These are phyloP conservation scores for Diorhabda sublineata DNA, from an alignment of 1,140 invertebrate genomes.

Conservation along the genomic window DNA sequence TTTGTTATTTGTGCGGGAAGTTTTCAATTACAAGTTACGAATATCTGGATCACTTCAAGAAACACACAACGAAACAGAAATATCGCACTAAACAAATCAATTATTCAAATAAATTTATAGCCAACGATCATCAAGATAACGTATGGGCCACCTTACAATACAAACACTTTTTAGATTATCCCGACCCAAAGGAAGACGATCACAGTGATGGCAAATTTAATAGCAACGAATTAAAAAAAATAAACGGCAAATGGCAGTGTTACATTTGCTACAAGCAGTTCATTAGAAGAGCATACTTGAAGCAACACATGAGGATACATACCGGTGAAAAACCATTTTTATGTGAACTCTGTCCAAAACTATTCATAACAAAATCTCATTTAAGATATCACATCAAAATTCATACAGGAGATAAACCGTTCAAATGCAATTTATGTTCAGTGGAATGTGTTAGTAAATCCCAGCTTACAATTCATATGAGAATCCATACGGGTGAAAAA, in stretches of 20 bases:
- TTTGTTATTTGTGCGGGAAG: background rate
- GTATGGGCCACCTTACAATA: background rate
- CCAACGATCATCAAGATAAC: background rate
- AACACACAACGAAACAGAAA: background rate
- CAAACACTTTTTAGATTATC: background rate
- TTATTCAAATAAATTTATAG: background rate
- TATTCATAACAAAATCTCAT: background rate
- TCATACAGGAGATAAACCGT: slow-evolving; percentile 17
- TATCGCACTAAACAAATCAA: background rate
- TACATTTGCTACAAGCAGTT: slow-evolving; percentile 4
- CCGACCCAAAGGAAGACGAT: background rate
- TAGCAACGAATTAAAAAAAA: background rate
- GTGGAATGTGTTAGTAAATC: background rate
- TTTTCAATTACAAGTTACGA: background rate
- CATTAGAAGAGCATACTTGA: slow-evolving; percentile 38
- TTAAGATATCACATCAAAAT: slow-evolving; percentile 4
- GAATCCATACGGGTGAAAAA: slow-evolving; percentile 49
- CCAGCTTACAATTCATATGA: slow-evolving; percentile 11
- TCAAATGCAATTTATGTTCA: slow-evolving; percentile 10
- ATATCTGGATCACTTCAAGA: background rate
- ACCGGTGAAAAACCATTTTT: slow-evolving; percentile 53
- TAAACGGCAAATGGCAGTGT: slow-evolving; percentile 5
- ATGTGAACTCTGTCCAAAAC: slow-evolving; percentile 38
- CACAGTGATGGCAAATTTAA: background rate
- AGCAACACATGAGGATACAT: slow-evolving; percentile 54